phyloP scores from a whole-genome alignment of 1,140 invertebrate species.

The Delia radicum region DNA sequence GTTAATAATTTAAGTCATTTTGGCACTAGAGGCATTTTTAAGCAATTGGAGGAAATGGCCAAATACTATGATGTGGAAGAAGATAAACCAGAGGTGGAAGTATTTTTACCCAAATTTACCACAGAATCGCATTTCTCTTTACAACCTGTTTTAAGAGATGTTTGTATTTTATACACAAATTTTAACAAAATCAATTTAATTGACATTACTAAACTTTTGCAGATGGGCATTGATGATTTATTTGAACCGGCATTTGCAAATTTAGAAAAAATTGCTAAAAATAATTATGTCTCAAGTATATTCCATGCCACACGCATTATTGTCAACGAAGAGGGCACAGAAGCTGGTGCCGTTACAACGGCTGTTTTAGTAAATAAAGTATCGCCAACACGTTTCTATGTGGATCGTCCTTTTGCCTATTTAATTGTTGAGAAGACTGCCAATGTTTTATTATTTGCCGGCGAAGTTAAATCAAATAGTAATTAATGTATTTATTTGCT shows the following conservation, averaged over 20 bases:
- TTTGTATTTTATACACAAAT: neutral
- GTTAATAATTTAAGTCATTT: conserved; percentile 8
- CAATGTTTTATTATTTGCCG: conserved; percentile 63
- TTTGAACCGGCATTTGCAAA: conserved; percentile 66
- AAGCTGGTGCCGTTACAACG: conserved; percentile 66
- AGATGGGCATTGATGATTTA: conserved; percentile 70
- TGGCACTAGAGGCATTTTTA: neutral
- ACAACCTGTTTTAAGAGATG: neutral
- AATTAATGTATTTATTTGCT: no score
- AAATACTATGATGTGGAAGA: neutral
- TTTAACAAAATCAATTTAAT: neutral
- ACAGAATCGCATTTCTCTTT: neutral
- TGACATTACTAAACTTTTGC: conserved; percentile 32
- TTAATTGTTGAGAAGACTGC: conserved; percentile 65
- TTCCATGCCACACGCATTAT: conserved; percentile 80
- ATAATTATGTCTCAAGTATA: conserved; percentile 61
- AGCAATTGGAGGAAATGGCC: neutral
- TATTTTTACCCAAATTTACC: conserved; percentile 23
- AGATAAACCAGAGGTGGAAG: conserved; percentile 22
- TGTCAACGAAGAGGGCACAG: conserved; percentile 79
- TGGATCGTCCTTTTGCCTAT: conserved; percentile 64
- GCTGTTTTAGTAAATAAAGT: conserved; percentile 61
- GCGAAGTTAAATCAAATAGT: conserved; percentile 36
- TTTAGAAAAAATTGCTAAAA: conserved; percentile 63
- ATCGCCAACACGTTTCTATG: conserved; percentile 60